These are phyloP conservation scores for Ephydatia muelleri DNA, from an alignment of 37 sponge, comb jelly and placozoan genomes.

Conservation along the genomic window DNA sequence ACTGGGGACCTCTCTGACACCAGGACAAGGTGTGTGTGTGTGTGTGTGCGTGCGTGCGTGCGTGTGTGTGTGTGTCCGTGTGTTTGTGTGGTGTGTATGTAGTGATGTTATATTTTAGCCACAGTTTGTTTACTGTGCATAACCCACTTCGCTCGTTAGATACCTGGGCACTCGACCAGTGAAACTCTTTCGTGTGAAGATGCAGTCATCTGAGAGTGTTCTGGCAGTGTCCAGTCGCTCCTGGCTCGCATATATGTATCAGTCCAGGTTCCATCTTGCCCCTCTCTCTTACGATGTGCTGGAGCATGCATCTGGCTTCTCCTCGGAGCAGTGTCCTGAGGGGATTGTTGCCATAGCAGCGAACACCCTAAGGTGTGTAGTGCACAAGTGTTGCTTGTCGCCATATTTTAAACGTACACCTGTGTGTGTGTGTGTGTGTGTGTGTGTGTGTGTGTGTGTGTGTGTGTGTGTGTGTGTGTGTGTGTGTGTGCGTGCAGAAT, in stretches of 20 bases:
- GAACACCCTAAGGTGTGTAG: conserved; percentile 80
- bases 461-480: neutral
- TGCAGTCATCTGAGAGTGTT: conserved; percentile 87
- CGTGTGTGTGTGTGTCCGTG: conserved; percentile 7
- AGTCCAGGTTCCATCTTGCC: conserved; percentile 94
- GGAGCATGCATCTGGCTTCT: conserved; percentile 96
- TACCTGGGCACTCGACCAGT: conserved; percentile 95
- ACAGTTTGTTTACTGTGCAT: neutral
- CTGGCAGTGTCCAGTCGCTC: conserved; percentile 95
- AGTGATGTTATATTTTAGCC: too few species aligned
- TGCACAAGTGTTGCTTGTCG: neutral
- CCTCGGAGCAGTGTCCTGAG: conserved; percentile 98
- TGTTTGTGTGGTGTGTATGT: neutral
- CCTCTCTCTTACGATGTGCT: conserved; percentile 94
- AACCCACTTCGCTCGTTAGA: conserved; percentile 21
- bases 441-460: conserved; percentile 6
- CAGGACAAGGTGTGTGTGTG: conserved; percentile 79
- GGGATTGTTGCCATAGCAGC: conserved; percentile 96
- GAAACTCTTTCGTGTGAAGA: conserved; percentile 89
- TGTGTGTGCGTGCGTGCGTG: neutral
- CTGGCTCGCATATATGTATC: conserved; percentile 94
- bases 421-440: conserved; percentile 8
- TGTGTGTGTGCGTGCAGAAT: conserved; percentile 46
- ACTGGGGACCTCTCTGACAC: conserved; percentile 99
- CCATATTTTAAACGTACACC: neutral